A percentile compares a stretch with the other conserved stretches of the same genome.
phyloP scores from a whole-genome alignment of 2,888 invertebrate species.

The Leptarthrus brevirostris region DNA sequence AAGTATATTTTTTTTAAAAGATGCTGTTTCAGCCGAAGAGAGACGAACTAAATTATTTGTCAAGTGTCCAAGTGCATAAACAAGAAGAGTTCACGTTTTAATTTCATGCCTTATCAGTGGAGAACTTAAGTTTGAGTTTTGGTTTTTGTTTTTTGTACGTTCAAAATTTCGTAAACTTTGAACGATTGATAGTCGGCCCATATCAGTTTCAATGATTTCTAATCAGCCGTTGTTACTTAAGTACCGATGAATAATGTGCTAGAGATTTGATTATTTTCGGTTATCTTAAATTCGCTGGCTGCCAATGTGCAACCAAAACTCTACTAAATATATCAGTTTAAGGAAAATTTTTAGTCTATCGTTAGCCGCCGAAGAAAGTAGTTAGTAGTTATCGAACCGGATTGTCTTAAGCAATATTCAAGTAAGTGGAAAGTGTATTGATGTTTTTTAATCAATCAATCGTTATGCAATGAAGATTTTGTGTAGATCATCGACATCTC shows the following conservation, averaged over 20 bases:
- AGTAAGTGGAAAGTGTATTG: too few species aligned
- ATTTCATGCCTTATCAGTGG: conserved; percentile 31
- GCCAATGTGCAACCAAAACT: conserved; percentile 23
- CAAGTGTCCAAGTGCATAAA: conserved; percentile 36
- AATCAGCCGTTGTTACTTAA: conserved; percentile 28
- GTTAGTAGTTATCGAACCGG: too few species aligned
- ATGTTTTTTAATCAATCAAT: too few species aligned
- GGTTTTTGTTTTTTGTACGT: conserved; percentile 17
- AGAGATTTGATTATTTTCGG: conserved; percentile 24
- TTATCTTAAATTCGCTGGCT: conserved; percentile 19
- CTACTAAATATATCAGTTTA: not conserved
- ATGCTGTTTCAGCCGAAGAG: not conserved
- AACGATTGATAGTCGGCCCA: conserved; percentile 26
- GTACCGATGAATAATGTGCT: conserved; percentile 33
- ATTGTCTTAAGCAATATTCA: too few species aligned
- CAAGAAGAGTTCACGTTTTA: conserved; percentile 31
- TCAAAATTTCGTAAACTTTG: conserved; percentile 39
- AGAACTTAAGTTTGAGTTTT: not conserved
- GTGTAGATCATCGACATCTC: too few species aligned
- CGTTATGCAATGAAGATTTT: too few species aligned
- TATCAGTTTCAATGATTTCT: conserved; percentile 23
- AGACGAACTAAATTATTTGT: not conserved
- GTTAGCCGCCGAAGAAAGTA: not conserved
- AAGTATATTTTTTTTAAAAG: conserved; percentile 1
- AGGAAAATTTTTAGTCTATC: conserved; percentile 5